phyloP scores from a whole-genome alignment of 2,797 vertebrate species.

The Epinephelus coioides region DNA sequence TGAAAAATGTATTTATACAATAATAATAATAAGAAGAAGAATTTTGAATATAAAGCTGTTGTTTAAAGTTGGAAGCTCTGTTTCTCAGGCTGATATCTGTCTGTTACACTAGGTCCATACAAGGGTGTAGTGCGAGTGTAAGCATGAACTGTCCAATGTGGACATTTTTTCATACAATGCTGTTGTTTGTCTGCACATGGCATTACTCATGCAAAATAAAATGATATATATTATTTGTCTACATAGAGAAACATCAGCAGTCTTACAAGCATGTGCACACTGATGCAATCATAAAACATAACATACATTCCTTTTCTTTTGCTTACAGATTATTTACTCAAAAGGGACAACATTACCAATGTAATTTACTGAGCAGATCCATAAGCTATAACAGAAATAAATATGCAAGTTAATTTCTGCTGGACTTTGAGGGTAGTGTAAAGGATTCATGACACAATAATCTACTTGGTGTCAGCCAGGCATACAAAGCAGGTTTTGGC shows the following conservation, averaged over 20 bases:
- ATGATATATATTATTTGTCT: not conserved
- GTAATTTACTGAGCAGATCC: not conserved
- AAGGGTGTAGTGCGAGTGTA: not conserved
- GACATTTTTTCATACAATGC: no score
- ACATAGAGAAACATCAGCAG: constrained; percentile 2
- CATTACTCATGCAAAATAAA: not conserved
- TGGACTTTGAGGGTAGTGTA: constrained; percentile 17
- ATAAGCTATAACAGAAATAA: not conserved
- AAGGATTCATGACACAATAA: constrained; percentile 24
- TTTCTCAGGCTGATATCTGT: not conserved
- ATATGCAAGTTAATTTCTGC: not conserved
- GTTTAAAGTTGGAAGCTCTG: not conserved
- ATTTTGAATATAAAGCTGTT: not conserved
- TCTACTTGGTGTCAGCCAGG: constrained; percentile 35
- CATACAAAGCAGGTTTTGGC: constrained; percentile 40
- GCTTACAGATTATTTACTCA: not conserved
- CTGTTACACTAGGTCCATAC: not conserved
- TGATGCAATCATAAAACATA: not conserved
- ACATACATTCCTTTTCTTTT: not conserved
- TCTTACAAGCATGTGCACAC: not conserved
- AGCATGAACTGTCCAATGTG: no score
- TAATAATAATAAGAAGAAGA: not conserved
- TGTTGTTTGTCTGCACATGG: not conserved
- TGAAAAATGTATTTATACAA: not conserved
- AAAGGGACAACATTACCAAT: not conserved